phyloP scores from a whole-genome alignment of 2,797 vertebrate species.

The Leucoraja ocellata region DNA sequence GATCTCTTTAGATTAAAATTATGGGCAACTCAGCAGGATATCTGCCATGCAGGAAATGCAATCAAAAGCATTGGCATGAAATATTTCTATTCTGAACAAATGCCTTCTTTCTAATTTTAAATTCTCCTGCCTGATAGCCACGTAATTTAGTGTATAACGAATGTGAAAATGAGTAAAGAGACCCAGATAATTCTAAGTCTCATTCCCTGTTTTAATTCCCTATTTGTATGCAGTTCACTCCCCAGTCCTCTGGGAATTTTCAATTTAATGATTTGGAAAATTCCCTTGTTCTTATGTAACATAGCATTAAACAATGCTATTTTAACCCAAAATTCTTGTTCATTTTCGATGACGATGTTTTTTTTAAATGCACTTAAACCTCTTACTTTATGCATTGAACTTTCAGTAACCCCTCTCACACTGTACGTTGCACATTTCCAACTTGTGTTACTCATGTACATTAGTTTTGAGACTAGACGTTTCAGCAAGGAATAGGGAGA shows the following conservation, averaged over 20 bases:
- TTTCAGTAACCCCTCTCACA: neutral
- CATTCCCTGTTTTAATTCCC: neutral
- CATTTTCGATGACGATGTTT: neutral
- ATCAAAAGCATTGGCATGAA: neutral
- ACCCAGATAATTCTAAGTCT: neutral
- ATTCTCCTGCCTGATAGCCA: neutral
- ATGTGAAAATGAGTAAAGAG: neutral
- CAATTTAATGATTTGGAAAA: neutral
- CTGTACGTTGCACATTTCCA: neutral
- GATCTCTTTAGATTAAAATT: constrained; percentile 29
- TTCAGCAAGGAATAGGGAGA: neutral
- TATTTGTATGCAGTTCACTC: neutral
- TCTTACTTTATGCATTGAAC: neutral
- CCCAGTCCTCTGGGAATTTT: neutral
- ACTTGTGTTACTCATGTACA: neutral
- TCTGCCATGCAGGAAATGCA: constrained; percentile 30
- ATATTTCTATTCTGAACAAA: neutral
- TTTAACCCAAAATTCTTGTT: neutral
- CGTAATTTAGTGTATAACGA: neutral
- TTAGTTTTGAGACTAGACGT: neutral
- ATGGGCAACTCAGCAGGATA: constrained; percentile 1
- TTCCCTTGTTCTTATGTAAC: neutral
- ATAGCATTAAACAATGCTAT: neutral
- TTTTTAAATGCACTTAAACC: neutral
- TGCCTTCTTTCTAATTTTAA: neutral